phyloP scores from a whole-genome alignment of 2,888 invertebrate species.

The Acronicta psi region DNA sequence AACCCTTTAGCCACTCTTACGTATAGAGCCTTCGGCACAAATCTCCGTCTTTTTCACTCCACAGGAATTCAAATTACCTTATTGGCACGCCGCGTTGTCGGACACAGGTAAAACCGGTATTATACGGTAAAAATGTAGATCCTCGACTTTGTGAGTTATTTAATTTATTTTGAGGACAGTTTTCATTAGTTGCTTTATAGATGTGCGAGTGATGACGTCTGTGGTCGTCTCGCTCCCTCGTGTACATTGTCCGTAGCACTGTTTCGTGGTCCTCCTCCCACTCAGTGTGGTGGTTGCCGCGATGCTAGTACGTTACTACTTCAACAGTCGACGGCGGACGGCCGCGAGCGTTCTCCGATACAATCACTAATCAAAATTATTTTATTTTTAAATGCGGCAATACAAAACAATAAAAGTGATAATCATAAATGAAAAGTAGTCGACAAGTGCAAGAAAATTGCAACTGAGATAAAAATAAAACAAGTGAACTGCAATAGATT shows the following conservation, averaged over 20 bases:
- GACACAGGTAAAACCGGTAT: conserved; percentile 86
- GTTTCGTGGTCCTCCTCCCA: conserved; percentile 80
- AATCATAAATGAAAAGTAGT: conserved; percentile 60
- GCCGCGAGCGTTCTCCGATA: conserved; percentile 76
- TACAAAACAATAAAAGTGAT: conserved; percentile 62
- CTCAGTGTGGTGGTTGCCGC: conserved; percentile 72
- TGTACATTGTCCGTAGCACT: conserved; percentile 64
- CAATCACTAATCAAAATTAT: conserved; percentile 59
- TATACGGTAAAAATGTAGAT: conserved; percentile 71
- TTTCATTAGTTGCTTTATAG: conserved; percentile 81
- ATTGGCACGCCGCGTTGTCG: conserved; percentile 79
- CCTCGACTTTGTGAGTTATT: conserved; percentile 61
- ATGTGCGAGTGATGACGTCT: conserved; percentile 74
- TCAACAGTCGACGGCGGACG: conserved; percentile 81
- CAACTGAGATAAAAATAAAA: conserved; percentile 33
- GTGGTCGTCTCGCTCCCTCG: conserved; percentile 69
- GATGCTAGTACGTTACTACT: conserved; percentile 77
- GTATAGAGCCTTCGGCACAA: conserved; percentile 72
- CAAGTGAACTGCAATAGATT: conserved; percentile 42
- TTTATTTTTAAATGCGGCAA: conserved; percentile 63
- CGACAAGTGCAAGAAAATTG: conserved; percentile 33
- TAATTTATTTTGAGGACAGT: conserved; percentile 71
- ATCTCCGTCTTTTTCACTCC: conserved; percentile 85
- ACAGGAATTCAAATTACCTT: conserved; percentile 86
- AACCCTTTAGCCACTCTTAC: conserved; percentile 63